These are phyloP conservation scores for Ariolimax columbianus DNA, from an alignment of 2,888 invertebrate genomes.

Conservation along the genomic window DNA sequence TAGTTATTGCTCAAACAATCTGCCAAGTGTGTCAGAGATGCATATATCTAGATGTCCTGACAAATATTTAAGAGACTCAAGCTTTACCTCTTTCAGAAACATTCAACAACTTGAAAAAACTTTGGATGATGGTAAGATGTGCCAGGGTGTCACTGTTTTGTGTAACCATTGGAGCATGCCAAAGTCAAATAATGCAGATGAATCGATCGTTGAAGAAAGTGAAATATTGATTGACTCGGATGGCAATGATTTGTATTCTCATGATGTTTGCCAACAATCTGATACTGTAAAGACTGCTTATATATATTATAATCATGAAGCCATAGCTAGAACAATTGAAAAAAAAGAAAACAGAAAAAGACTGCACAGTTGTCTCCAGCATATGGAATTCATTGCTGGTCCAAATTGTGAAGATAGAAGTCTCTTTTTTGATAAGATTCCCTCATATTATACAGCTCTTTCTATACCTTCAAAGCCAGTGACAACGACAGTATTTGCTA, in stretches of 20 bases:
- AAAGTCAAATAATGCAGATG: neutral
- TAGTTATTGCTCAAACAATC: constrained; percentile 11
- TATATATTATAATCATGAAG: neutral
- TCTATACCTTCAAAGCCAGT: constrained; percentile 64
- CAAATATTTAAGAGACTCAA: neutral
- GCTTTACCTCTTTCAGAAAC: neutral
- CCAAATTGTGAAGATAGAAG: constrained; percentile 44
- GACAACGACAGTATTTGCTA: constrained; percentile 45
- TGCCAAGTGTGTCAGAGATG: neutral
- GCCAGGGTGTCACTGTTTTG: neutral
- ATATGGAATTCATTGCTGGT: constrained; percentile 39
- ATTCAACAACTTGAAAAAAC: neutral
- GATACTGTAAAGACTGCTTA: neutral
- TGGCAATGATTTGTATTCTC: constrained; percentile 43
- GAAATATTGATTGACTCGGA: constrained; percentile 39
- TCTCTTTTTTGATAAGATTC: constrained; percentile 72
- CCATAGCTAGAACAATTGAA: neutral
- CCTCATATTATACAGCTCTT: constrained; percentile 72
- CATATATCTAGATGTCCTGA: neutral
- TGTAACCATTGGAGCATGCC: neutral
- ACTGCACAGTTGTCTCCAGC: neutral
- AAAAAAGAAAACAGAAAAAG: neutral
- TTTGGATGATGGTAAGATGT: neutral
- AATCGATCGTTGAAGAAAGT: constrained; percentile 38
- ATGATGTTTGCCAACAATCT: neutral